Evolutionary conservation across 2,888 invertebrate species (phyloP), one percentile per base, ranked within the genome.

Genomic region (Luperina testacea): DNA sequence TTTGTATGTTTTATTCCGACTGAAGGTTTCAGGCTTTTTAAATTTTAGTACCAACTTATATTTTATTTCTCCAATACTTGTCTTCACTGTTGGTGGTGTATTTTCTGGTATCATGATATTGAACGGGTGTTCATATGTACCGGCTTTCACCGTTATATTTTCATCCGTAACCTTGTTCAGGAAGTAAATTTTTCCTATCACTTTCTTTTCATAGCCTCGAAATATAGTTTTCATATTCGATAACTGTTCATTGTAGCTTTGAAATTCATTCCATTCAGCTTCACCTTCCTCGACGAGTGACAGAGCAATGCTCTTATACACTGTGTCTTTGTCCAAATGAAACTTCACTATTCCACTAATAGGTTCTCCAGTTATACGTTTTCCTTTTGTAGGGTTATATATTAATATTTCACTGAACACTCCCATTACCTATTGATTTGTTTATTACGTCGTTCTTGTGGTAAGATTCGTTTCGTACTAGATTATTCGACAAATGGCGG

Each of bases 321-420:
- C 85, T 27, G 79, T 83, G 0, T 87, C 85, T 69, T 87, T 80
- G 9, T 88, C 83, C 6, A 91, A 15, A 17, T 83, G 57, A 73
- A 89, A 92, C 64, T 75, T 88, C 1, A 92, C 85, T 24, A 75
- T 72, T 38, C 92, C 92, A 13, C 45, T 70, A 2, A 92, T 85
- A 24, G 78, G 27, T 64, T 77, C 67, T 7, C 90, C 90, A 2
- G 88, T 85, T 48, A 75, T 75, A 65, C 87, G 86, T 3, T 78
- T 80, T 45, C 85, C 85, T 51, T 82, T 83, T 48, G 6, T 57
- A 1, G 78, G 81, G 27, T n/a, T 72, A 73, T 45, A 86, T n/a
- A 92, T 83, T 9, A 87, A 72, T 63, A 92, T 92, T 81, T 92
- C 81, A 82, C 91, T 90, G 1, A 69, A 73, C 7, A 91, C 80